Evolutionary conservation across 2,797 vertebrate genomes (phyloP).

Genomic region (Dryobates pubescens): DNA sequence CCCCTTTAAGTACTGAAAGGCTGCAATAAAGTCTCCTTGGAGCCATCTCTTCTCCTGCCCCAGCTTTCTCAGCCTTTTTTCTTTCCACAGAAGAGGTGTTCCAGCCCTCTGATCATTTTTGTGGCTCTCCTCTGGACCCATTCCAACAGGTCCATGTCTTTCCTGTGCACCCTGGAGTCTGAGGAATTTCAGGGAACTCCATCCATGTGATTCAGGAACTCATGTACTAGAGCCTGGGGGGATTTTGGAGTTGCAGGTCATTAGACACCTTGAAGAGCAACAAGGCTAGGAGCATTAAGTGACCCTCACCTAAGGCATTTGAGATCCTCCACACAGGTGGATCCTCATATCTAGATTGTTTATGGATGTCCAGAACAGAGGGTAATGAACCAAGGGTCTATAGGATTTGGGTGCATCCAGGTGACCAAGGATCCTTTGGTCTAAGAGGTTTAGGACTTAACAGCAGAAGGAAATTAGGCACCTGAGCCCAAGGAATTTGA

Average conservation of each 20-base stretch:
- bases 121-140: too few relatives aligned
- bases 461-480: not conserved
- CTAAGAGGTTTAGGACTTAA: not conserved
- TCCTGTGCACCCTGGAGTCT: not conserved
- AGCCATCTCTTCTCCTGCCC: not conserved
- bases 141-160: not conserved
- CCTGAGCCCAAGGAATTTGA: not conserved
- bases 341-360: not conserved
- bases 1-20: not conserved
- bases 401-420: not conserved
- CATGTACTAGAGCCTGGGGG: rapidly evolving
- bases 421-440: not conserved
- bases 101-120: not conserved
- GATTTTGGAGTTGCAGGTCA: not conserved
- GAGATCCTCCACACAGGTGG: not conserved
- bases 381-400: not conserved
- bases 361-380: not conserved
- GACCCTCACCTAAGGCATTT: not conserved
- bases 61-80: not conserved
- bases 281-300: not conserved
- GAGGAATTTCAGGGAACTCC: not conserved
- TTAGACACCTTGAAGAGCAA: not conserved
- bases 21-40: not conserved
- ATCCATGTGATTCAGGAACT: not conserved
- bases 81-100: too few relatives aligned